A percentile compares a stretch with the other conserved stretches of the same genome.
phyloP scores from a whole-genome alignment of 92 coral and sea anemone genomes.

The Virgularia gustaviana region DNA sequence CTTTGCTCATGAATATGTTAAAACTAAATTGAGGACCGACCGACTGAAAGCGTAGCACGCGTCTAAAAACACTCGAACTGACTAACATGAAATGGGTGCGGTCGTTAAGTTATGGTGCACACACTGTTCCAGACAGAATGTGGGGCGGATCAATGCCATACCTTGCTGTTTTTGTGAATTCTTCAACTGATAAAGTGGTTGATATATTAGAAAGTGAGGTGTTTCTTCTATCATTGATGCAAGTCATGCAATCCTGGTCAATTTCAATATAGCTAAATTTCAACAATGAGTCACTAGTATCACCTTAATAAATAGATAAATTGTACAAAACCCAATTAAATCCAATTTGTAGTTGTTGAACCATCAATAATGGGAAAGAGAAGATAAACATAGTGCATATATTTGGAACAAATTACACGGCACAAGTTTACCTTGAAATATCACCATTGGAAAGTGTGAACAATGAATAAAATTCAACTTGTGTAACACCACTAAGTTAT shows the following conservation, averaged over 20 bases:
- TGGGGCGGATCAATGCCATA: not conserved
- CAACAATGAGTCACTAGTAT: not conserved
- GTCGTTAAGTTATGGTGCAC: no score
- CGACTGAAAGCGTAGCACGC: no score
- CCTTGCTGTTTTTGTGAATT: slow-evolving; percentile 1
- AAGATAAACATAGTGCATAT: not conserved
- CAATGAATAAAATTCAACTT: slow-evolving; percentile 61
- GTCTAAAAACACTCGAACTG: no score
- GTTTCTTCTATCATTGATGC: not conserved
- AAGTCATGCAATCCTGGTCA: slow-evolving; percentile 5
- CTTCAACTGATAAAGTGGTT: slow-evolving; percentile 9
- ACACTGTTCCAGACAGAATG: no score
- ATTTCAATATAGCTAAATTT: slow-evolving; percentile 15
- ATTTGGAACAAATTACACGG: not conserved
- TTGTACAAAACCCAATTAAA: no score
- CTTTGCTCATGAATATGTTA: no score
- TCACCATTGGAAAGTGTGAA: slow-evolving; percentile 6
- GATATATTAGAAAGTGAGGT: not conserved
- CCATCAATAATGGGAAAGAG: not conserved
- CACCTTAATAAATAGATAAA: no score
- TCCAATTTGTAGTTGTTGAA: not conserved
- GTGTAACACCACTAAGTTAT: slow-evolving; percentile 59
- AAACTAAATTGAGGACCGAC: no score
- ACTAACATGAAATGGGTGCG: no score
- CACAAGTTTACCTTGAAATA: slow-evolving; percentile 15